These are phyloP conservation scores for honey bee (Apis mellifera) DNA, from an alignment of 1,140 invertebrate species.

Conservation along the genomic window DNA sequence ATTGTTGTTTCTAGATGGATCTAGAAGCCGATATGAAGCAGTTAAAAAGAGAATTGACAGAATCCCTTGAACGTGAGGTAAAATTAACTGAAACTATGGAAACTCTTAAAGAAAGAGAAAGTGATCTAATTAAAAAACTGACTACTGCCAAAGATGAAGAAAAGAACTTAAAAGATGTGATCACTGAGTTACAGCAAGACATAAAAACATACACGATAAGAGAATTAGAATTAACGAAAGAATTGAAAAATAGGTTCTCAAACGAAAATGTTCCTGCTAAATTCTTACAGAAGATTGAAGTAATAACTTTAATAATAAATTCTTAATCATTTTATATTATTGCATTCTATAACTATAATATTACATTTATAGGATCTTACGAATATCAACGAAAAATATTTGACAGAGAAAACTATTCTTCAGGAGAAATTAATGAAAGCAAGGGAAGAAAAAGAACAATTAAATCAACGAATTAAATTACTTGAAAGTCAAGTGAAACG, in stretches of 20 bases:
- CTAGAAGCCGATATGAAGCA: conserved; percentile 80
- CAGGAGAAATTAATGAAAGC: conserved; percentile 65
- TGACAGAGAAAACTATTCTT: conserved; percentile 78
- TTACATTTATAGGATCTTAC: conserved; percentile 79
- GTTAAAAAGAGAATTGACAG: conserved; percentile 67
- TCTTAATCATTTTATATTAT: background rate
- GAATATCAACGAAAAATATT: conserved; percentile 77
- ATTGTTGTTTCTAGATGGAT: conserved; percentile 73
- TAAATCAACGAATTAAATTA: conserved; percentile 51
- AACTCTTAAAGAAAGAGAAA: conserved; percentile 59
- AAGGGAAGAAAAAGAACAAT: conserved; percentile 64
- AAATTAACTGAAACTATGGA: conserved; percentile 58
- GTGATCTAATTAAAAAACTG: conserved; percentile 61
- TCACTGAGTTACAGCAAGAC: conserved; percentile 61
- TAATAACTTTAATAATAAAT: conserved; percentile 26
- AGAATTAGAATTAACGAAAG: conserved; percentile 73
- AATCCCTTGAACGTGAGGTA: conserved; percentile 61
- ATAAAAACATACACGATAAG: conserved; percentile 59
- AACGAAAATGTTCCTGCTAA: conserved; percentile 75
- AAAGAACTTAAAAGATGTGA: conserved; percentile 64
- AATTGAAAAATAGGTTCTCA: conserved; percentile 49
- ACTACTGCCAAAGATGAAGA: conserved; percentile 58
- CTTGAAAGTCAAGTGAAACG: conserved; percentile 63
- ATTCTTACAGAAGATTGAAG: conserved; percentile 80
- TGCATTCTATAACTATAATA: conserved; percentile 10